Evolutionary conservation across 2,888 invertebrate species (phyloP).

Genomic region (Acheta domesticus): DNA sequence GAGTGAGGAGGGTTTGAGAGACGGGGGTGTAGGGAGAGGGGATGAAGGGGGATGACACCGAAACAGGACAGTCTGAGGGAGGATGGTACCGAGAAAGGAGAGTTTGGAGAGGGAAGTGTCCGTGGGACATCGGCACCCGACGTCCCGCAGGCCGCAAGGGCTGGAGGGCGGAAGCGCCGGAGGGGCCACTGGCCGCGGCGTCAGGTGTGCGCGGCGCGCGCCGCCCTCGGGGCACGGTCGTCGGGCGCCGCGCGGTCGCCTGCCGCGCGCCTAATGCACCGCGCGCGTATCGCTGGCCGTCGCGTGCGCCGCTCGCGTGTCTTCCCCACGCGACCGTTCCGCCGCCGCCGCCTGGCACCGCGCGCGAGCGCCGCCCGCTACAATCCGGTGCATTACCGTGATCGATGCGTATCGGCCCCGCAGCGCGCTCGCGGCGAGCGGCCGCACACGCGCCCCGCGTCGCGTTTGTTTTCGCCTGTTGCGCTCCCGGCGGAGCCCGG

Average conservation of each 20-base stretch:
- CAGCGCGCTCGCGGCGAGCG: too few relatives aligned
- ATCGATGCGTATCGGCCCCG: neutral
- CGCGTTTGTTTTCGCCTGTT: conserved; percentile 9
- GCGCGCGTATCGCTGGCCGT: neutral
- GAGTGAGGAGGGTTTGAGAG: too few relatives aligned
- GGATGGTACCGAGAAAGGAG: too few relatives aligned
- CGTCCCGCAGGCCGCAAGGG: too few relatives aligned
- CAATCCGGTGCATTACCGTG: neutral
- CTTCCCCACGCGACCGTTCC: neutral
- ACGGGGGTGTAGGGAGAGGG: too few relatives aligned
- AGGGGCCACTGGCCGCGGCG: too few relatives aligned
- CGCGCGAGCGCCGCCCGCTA: neutral
- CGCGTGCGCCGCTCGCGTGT: conserved; percentile 4
- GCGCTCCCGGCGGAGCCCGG: neutral
- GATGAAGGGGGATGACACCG: too few relatives aligned
- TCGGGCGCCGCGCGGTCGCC: neutral
- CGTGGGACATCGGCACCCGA: too few relatives aligned
- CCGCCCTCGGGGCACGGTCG: neutral
- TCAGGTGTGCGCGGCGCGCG: too few relatives aligned
- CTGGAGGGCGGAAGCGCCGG: too few relatives aligned
- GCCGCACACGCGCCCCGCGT: neutral
- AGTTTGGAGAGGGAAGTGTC: too few relatives aligned
- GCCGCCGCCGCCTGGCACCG: neutral
- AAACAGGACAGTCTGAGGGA: too few relatives aligned
- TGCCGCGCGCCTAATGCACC: neutral